These are phyloP conservation scores for Drosophila rubida DNA, from an alignment of 2,888 invertebrate species.

Conservation along the genomic window DNA sequence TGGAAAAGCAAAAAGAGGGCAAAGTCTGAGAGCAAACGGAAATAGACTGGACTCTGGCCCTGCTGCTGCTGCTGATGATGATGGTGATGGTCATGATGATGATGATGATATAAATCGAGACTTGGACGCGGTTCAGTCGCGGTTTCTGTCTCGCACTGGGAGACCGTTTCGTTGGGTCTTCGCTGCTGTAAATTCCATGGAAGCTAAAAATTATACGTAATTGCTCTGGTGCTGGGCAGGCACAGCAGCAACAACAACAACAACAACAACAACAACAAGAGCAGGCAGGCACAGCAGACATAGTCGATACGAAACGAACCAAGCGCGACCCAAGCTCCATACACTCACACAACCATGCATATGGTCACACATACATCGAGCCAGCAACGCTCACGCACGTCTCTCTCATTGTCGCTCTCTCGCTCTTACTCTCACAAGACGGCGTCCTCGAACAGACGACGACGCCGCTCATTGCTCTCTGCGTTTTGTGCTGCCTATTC, in stretches of 20 bases:
- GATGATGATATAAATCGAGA: slow-evolving; percentile 48
- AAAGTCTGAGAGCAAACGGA: slow-evolving; percentile 40
- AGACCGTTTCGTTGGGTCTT: slow-evolving; percentile 20
- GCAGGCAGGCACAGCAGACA: slow-evolving; percentile 13
- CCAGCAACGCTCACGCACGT: slow-evolving; percentile 14
- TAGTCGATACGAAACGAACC: slow-evolving; percentile 53
- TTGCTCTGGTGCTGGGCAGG: slow-evolving; percentile 70
- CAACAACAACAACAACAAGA: slow-evolving; percentile 49
- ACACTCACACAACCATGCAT: slow-evolving; percentile 30
- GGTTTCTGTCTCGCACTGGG: slow-evolving; percentile 13
- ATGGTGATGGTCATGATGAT: slow-evolving; percentile 15
- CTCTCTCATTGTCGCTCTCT: slow-evolving; percentile 18
- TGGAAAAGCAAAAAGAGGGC: slow-evolving; percentile 16
- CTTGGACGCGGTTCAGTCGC: slow-evolving; percentile 29
- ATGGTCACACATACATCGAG: slow-evolving; percentile 15
- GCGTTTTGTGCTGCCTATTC: slow-evolving; percentile 66
- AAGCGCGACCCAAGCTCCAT: slow-evolving; percentile 58
- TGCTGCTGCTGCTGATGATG: slow-evolving; percentile 9
- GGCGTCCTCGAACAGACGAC: slow-evolving; percentile 49
- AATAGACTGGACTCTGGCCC: slow-evolving; percentile 45
- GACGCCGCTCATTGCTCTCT: slow-evolving; percentile 63
- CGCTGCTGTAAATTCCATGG: slow-evolving; percentile 51
- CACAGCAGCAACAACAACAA: slow-evolving; percentile 46
- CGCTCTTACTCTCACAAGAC: slow-evolving; percentile 32
- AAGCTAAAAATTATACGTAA: slow-evolving; percentile 69